phyloP scores from a whole-genome alignment of 2,888 invertebrate species.

The Acleris cristana region DNA sequence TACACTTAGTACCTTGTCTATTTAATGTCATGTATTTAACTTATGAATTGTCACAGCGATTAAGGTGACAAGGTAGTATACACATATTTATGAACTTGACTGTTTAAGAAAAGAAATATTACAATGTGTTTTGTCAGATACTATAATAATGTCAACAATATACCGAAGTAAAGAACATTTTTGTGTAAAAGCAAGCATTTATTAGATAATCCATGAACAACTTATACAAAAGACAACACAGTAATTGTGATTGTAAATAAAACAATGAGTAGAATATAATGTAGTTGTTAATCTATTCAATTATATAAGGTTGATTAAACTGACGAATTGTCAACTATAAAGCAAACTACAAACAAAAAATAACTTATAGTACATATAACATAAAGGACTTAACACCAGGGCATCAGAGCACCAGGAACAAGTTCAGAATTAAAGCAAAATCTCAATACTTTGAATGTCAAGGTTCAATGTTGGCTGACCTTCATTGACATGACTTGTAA shows the following conservation, averaged over 20 bases:
- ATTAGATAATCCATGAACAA: constrained; percentile 23
- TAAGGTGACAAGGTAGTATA: no score
- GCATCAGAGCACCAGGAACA: constrained; percentile 22
- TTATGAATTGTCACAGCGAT: no score
- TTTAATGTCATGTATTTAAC: no score
- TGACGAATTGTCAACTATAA: constrained; percentile 5
- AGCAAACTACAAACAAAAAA: constrained; percentile 13
- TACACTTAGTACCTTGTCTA: no score
- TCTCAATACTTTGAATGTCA: no score
- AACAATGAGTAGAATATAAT: constrained; percentile 10
- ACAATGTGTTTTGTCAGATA: no score
- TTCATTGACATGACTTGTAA: no score
- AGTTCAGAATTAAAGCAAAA: neutral
- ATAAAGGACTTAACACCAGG: constrained; percentile 3
- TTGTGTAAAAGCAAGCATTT: constrained; percentile 36
- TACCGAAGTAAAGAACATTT: constrained; percentile 12
- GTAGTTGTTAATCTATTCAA: constrained; percentile 1
- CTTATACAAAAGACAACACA: constrained; percentile 16
- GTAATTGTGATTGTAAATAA: constrained; percentile 24
- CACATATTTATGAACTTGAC: no score
- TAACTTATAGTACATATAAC: neutral
- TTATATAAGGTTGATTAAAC: constrained; percentile 13
- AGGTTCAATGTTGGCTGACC: no score
- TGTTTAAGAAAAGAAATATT: no score
- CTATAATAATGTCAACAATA: no score